phyloP scores from a whole-genome alignment of 2,113 vertebrate species.

The Castor canadensis region DNA sequence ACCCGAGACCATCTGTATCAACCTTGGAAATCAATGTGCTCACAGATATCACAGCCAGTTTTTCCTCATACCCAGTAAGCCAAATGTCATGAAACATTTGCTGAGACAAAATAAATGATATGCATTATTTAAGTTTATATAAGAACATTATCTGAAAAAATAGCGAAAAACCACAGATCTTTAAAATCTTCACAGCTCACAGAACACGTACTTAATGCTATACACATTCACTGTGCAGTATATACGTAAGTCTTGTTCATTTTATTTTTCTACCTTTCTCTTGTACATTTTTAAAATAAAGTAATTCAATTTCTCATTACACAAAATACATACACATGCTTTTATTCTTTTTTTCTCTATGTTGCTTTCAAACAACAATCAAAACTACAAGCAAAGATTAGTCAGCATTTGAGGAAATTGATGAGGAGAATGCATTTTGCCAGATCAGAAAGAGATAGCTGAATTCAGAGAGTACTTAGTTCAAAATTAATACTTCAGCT shows the following conservation, averaged over 20 bases:
- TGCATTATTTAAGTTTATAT: slow-evolving; percentile 22
- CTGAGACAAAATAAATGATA: slow-evolving; percentile 32
- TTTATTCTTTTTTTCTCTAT: background rate
- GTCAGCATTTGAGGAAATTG: background rate
- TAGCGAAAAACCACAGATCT: background rate
- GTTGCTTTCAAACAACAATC: background rate
- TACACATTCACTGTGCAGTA: background rate
- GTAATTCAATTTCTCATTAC: background rate
- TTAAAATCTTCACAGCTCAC: background rate
- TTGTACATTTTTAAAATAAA: slow-evolving; percentile 31
- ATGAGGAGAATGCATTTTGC: background rate
- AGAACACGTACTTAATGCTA: background rate
- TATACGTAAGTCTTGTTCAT: background rate
- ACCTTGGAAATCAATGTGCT: slow-evolving; percentile 41
- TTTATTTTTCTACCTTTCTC: background rate
- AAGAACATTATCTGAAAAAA: background rate
- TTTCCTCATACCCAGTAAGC: background rate
- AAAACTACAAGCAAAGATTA: background rate
- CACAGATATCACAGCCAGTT: slow-evolving; percentile 53
- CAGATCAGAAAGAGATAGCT: background rate
- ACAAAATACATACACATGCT: background rate
- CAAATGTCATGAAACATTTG: slow-evolving; percentile 39
- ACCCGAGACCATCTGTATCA: slow-evolving; percentile 60
- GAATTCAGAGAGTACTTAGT: background rate
- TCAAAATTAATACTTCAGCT: background rate